Conservation (phyloP, 2,113 vertebrate genomes). For the Tragelaphus buxtoni region DNA sequence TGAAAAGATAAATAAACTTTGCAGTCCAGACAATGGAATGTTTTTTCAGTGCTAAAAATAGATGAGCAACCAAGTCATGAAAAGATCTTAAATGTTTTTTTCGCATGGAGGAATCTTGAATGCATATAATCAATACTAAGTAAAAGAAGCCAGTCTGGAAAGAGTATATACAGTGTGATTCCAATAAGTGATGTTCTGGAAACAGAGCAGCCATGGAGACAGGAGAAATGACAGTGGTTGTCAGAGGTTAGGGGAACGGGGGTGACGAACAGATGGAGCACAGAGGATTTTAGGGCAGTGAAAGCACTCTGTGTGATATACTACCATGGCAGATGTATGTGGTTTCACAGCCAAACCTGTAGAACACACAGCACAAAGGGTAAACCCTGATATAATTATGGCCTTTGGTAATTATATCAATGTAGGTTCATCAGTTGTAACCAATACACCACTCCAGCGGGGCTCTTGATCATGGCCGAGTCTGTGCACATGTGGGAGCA, state of each 20-base stretch:
- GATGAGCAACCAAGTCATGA: background rate
- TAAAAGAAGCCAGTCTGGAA: background rate
- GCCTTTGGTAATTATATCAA: background rate
- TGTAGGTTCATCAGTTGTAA: background rate
- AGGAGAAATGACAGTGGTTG: too few relatives aligned
- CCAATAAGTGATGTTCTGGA: background rate
- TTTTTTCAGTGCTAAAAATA: background rate
- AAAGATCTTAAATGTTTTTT: background rate
- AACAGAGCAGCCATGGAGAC: background rate
- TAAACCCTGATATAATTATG: background rate
- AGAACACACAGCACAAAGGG: background rate
- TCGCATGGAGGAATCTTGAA: background rate
- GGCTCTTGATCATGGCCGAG: accelerated
- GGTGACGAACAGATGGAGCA: background rate
- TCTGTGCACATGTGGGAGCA: accelerated
- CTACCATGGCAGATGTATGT: background rate
- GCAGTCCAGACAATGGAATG: background rate
- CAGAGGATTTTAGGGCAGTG: background rate
- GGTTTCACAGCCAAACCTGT: too few relatives aligned
- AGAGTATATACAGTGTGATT: background rate
- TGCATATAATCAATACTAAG: background rate
- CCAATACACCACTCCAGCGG: background rate
- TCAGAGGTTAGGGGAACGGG: background rate
- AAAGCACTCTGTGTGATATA: too few relatives aligned
- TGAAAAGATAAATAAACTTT: background rate